A percentile compares a stretch with the other conserved stretches of the same genome.
phyloP scores from a whole-genome alignment of 2,797 vertebrate species.

The Sebastes nivosus region DNA sequence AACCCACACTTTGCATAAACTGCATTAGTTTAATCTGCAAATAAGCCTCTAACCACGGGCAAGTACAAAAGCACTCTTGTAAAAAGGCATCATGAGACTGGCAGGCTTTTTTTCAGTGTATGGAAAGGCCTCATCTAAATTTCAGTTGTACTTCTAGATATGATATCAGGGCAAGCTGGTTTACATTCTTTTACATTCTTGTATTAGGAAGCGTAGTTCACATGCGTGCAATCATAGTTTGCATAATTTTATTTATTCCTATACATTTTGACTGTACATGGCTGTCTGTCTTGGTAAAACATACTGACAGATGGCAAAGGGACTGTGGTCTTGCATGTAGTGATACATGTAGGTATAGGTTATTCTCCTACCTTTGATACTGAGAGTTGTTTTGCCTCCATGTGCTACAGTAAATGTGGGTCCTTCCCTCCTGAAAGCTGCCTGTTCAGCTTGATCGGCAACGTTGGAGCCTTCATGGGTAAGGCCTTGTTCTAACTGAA shows the following conservation, averaged over 20 bases:
- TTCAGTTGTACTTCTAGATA: neutral
- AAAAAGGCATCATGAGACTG: conserved; percentile 19
- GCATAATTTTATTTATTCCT: neutral
- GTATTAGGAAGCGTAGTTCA: neutral
- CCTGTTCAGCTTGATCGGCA: conserved; percentile 94
- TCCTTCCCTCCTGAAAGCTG: conserved; percentile 93
- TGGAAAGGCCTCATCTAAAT: neutral
- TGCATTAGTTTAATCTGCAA: conserved; percentile 48
- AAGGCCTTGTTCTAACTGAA: conserved; percentile 32
- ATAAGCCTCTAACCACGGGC: conserved; percentile 13
- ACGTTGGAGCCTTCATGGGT: conserved; percentile 95
- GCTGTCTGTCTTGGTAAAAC: neutral
- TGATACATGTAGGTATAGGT: neutral
- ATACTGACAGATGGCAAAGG: neutral
- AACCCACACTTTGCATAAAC: conserved; percentile 50
- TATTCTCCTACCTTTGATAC: neutral
- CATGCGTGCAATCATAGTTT: neutral
- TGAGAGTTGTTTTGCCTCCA: conserved; percentile 6
- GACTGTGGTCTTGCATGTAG: neutral
- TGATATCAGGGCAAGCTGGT: neutral
- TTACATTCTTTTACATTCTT: neutral
- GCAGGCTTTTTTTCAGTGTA: neutral
- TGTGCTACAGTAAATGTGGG: conserved; percentile 88
- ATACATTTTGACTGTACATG: neutral
- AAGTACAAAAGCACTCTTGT: conserved; percentile 43